These are phyloP conservation scores for Aplysina aerophoba DNA, from an alignment of 37 sponge, comb jelly and placozoan genomes.

Conservation along the genomic window DNA sequence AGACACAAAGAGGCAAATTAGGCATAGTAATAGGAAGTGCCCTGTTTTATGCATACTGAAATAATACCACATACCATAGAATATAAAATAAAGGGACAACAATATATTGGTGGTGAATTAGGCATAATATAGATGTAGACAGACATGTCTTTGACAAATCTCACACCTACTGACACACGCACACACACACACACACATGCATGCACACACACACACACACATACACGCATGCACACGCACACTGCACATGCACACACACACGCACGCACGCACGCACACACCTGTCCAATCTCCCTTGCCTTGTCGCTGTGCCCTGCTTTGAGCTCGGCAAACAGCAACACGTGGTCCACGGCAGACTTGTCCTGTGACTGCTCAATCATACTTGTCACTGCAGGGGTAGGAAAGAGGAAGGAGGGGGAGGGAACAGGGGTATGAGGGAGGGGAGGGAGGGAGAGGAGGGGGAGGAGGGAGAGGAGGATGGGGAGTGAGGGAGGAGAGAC, in stretches of 20 bases:
- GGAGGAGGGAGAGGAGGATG: neutral
- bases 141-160: too few species aligned
- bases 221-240: constrained; percentile 48
- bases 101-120: too few species aligned
- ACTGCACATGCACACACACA: constrained; percentile 50
- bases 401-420: neutral
- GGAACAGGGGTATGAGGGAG: too few species aligned
- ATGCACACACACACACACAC: constrained; percentile 26
- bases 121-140: too few species aligned
- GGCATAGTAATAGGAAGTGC: neutral
- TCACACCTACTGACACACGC: too few species aligned
- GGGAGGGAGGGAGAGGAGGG: too few species aligned
- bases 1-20: neutral
- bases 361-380: neutral
- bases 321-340: neutral
- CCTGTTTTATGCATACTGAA: too few species aligned
- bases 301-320: neutral
- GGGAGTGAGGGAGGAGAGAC: too few species aligned
- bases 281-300: constrained; percentile 18
- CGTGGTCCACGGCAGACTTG: neutral
- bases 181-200: neutral
- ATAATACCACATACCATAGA: too few species aligned
- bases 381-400: neutral
- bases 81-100: too few species aligned
- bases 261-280: constrained; percentile 46